Conservation (phyloP, 2,888 invertebrate species). For the Heliconius charithonia region DNA sequence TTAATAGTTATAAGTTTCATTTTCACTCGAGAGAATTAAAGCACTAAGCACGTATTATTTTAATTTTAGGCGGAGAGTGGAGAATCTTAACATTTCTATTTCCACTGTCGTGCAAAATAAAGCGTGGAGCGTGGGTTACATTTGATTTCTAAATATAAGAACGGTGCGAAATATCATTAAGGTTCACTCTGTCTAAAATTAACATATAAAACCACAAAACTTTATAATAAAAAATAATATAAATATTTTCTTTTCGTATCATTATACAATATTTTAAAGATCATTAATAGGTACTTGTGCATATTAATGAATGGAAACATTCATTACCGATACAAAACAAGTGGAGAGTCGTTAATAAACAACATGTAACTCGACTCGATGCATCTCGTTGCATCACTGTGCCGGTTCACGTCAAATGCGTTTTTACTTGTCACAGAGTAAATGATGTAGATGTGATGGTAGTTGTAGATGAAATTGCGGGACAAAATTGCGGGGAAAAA, state of each 20-base stretch:
- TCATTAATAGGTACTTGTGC: not conserved
- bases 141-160: too few relatives aligned
- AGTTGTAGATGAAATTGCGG: not conserved
- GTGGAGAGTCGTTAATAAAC: slow-evolving; percentile 36
- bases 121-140: too few relatives aligned
- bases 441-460: not conserved
- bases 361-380: slow-evolving; percentile 27
- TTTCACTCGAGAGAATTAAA: too few relatives aligned
- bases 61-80: not conserved
- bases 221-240: too few relatives aligned
- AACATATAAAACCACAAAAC: too few relatives aligned
- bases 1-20: too few relatives aligned
- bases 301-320: not conserved
- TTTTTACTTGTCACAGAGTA: slow-evolving; percentile 29
- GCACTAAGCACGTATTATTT: too few relatives aligned
- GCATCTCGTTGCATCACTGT: slow-evolving; percentile 42
- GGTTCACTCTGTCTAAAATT: too few relatives aligned
- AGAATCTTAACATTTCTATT: not conserved
- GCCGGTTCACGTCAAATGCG: slow-evolving; percentile 35
- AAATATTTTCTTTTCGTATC: not conserved
- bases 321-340: slow-evolving; percentile 24
- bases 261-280: too few relatives aligned
- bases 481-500: too few relatives aligned
- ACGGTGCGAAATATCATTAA: too few relatives aligned
- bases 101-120: too few relatives aligned